A percentile compares a stretch with the other conserved stretches of the same genome.
Evolutionary conservation across 2,888 invertebrate species (phyloP).

Genomic region (Sepioteuthis lessoniana): DNA sequence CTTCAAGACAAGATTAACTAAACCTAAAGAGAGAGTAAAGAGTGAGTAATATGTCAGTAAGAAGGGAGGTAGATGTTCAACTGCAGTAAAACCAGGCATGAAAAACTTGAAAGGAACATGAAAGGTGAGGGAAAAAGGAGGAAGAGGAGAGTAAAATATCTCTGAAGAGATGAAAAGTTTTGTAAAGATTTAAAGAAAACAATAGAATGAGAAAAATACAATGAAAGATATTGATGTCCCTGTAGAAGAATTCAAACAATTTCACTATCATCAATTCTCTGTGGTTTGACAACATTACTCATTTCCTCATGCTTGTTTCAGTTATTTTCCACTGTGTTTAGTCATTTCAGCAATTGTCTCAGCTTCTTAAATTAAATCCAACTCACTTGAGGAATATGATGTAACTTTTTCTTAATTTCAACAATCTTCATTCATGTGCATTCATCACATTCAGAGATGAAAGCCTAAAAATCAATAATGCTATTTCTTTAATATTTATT

Average conservation of each 20-base stretch:
- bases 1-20: background rate
- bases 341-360: background rate
- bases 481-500: too few species aligned
- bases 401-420: background rate
- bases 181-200: background rate
- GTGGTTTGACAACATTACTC: background rate
- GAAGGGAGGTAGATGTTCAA: background rate
- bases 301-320: background rate
- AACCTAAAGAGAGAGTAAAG: background rate
- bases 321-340: background rate
- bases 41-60: background rate
- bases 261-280: background rate
- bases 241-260: background rate
- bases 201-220: background rate
- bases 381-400: background rate
- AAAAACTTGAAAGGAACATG: background rate
- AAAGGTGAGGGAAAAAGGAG: background rate
- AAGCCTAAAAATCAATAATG: too few species aligned
- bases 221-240: background rate
- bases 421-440: background rate
- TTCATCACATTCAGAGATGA: background rate
- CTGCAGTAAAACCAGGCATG: background rate
- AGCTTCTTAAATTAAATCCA: background rate
- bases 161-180: background rate
- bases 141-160: background rate